Evolutionary conservation across 2,113 vertebrate genomes (phyloP).

Genomic region (Andinoacara biseriatus): DNA sequence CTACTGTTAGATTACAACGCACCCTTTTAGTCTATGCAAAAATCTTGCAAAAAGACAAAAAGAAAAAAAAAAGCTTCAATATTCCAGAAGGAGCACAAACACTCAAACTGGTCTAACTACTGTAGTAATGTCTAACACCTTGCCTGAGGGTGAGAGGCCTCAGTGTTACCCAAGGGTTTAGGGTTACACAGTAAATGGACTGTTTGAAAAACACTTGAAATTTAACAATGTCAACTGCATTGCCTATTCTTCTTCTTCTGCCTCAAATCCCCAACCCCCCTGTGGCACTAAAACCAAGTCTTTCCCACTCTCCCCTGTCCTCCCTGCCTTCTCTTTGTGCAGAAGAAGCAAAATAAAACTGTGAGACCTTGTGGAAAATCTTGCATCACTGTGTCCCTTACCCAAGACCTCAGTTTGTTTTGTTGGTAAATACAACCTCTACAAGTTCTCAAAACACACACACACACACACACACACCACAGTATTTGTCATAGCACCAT

Average conservation of each 20-base stretch:
- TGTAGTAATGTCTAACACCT: slow-evolving; percentile 51
- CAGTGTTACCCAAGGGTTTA: slow-evolving; percentile 57
- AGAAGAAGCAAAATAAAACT: background rate
- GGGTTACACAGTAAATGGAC: slow-evolving; percentile 71
- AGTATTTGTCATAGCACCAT: slow-evolving; percentile 16
- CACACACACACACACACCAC: background rate
- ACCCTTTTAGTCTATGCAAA: background rate
- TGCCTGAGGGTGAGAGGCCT: slow-evolving; percentile 45
- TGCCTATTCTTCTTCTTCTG: slow-evolving; percentile 42
- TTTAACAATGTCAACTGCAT: slow-evolving; percentile 69
- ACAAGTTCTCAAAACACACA: slow-evolving; percentile 17
- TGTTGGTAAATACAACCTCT: slow-evolving; percentile 50
- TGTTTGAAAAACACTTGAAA: slow-evolving; percentile 70
- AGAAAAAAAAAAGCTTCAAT: background rate
- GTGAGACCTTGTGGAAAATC: slow-evolving; percentile 34
- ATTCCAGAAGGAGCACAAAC: background rate
- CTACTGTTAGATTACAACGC: background rate
- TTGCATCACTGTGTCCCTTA: slow-evolving; percentile 8
- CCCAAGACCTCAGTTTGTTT: slow-evolving; percentile 43
- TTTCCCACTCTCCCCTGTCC: background rate
- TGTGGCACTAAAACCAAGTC: slow-evolving; percentile 25
- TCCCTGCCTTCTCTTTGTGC: background rate
- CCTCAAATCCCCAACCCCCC: slow-evolving; percentile 15
- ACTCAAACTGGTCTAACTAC: slow-evolving; percentile 1
- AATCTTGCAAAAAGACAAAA: background rate